These are phyloP conservation scores for Pteropus rufus DNA, from an alignment of 2,797 vertebrate genomes.

Conservation along the genomic window DNA sequence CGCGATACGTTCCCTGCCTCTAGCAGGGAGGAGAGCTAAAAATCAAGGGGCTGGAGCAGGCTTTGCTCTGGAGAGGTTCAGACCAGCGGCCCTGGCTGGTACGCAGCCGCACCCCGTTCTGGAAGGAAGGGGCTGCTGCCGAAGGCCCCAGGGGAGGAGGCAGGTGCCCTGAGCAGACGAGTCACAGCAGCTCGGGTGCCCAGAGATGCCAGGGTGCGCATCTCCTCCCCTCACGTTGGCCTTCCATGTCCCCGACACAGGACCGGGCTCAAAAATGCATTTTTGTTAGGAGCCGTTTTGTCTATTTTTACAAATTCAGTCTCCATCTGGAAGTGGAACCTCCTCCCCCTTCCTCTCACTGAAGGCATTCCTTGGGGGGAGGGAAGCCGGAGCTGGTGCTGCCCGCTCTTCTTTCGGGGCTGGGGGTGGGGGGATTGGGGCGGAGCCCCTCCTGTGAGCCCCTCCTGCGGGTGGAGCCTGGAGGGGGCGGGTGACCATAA, in stretches of 20 bases:
- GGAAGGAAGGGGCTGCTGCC: not conserved
- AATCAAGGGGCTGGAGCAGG: not conserved
- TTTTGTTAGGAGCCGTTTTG: not conserved
- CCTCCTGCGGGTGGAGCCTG: not conserved
- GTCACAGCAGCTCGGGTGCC: not conserved
- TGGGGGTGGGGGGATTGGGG: not conserved
- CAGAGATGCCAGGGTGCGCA: not conserved
- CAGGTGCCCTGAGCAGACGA: not conserved
- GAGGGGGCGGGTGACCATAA: accelerated
- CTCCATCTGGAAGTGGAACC: not conserved
- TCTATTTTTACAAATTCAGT: not conserved
- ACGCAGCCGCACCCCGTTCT: not conserved
- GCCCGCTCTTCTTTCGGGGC: not conserved
- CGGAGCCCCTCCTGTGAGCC: not conserved
- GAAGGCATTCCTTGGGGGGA: not conserved
- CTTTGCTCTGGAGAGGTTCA: not conserved
- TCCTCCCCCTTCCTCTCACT: not conserved
- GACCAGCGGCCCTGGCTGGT: not conserved
- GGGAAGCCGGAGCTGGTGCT: not conserved
- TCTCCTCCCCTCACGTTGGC: not conserved
- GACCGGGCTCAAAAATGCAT: not conserved
- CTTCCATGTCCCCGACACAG: not conserved
- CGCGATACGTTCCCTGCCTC: not conserved
- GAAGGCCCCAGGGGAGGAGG: not conserved
- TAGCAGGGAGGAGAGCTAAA: not conserved